Evolutionary conservation across 2,113 vertebrate species (phyloP), one percentile per base, ranked within the genome.

Genomic region (Actenoides lindsayi): DNA sequence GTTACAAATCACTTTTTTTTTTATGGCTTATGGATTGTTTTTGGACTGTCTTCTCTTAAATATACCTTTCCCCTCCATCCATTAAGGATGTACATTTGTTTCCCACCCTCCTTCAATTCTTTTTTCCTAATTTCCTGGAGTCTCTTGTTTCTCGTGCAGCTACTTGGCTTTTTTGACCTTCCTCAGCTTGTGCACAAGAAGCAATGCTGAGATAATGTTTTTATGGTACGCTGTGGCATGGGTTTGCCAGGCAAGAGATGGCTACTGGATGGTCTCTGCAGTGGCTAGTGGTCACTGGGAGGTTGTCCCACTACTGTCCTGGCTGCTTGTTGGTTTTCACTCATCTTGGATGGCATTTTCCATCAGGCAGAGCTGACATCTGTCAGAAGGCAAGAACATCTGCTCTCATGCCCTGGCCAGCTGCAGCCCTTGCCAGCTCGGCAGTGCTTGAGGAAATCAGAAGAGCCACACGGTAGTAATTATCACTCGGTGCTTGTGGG

Each of bases 321-420:
- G 3, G 41, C 64, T 90, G 41, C 68, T 44, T 2, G 3, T 60
- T 82, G 83, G 51, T 60, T 89, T 71, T 92, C 39, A 44, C 65
- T 87, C 64, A 46, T 78, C 60, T 89, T 6, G 5, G 83, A 87
- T 64, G 77, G 73, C 87, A 79, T 94, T 93, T 96, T 93, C 87
- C 67, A 51, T 64, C 8, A 7, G 90, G 70, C 67, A 84, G 77
- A 82, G 65, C 63, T 89, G 93, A 85, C 77, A 82, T 93, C 87
- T 87, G 62, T 37, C 78, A 69, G 77, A 91, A 82, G 88, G 46
- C 60, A 94, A 27, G 73, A 93, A 89, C 86, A 87, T 97, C 91
- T 96, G 80, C 70, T 87, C 62, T 42, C 70, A 76, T 87, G 82
- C 62, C 88, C 85, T 85, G 75, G 77, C 42, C 0, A 4, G 31